phyloP scores from a whole-genome alignment of 1,140 invertebrate genomes.

The Patella vulgata region DNA sequence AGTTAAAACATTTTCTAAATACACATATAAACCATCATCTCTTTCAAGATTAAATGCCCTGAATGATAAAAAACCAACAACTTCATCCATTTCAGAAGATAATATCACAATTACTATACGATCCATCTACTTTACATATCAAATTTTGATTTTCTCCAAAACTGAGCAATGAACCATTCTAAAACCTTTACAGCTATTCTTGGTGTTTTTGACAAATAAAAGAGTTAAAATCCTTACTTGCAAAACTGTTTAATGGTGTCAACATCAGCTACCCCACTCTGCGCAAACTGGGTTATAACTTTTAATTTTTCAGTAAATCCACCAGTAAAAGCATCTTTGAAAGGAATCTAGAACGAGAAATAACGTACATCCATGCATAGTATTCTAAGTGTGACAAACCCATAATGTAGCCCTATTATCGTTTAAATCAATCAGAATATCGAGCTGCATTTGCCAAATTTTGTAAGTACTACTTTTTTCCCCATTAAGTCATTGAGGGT shows the following conservation, averaged over 20 bases:
- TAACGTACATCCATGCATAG: background rate
- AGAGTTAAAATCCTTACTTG: slow-evolving; percentile 43
- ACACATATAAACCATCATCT: slow-evolving; percentile 47
- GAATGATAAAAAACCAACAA: slow-evolving; percentile 3
- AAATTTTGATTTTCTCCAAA: background rate
- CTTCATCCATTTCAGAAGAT: background rate
- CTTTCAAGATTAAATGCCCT: slow-evolving; percentile 47
- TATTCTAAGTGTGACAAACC: background rate
- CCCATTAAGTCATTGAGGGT: too few relatives aligned
- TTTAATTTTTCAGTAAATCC: slow-evolving; percentile 44
- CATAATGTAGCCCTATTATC: too few relatives aligned
- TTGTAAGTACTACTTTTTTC: too few relatives aligned
- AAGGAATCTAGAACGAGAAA: slow-evolving; percentile 45
- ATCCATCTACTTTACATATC: too few relatives aligned
- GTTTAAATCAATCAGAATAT: too few relatives aligned
- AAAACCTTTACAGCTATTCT: too few relatives aligned
- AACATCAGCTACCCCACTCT: slow-evolving; percentile 35
- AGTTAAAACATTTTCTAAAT: slow-evolving; percentile 45
- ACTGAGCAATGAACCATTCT: too few relatives aligned
- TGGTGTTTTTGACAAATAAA: too few relatives aligned
- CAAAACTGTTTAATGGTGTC: slow-evolving; percentile 48
- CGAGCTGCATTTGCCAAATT: too few relatives aligned
- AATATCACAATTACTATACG: background rate
- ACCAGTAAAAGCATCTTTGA: slow-evolving; percentile 49
- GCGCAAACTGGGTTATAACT: slow-evolving; percentile 42